These are phyloP conservation scores for Laodelphax striatellus DNA, from an alignment of 1,140 invertebrate species.

Conservation along the genomic window DNA sequence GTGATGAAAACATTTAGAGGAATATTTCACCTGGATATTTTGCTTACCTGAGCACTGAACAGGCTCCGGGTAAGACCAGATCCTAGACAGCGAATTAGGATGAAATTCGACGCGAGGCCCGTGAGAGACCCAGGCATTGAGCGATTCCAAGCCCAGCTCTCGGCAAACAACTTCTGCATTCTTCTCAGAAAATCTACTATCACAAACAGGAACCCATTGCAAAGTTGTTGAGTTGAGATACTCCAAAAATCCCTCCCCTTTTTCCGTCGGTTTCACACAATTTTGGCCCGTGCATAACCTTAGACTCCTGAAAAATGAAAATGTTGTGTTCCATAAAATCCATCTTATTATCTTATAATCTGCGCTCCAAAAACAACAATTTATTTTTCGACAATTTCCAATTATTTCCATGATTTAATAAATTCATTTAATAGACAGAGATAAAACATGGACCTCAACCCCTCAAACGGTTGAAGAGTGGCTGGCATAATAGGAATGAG, in stretches of 20 bases:
- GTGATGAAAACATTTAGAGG: too few relatives aligned
- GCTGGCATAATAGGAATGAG: too few relatives aligned
- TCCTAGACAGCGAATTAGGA: slow-evolving; percentile 63
- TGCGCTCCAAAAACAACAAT: too few relatives aligned
- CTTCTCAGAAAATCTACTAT: slow-evolving; percentile 83
- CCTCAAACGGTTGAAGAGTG: too few relatives aligned
- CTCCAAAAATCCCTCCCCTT: slow-evolving; percentile 78
- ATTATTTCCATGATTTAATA: too few relatives aligned
- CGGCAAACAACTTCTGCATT: slow-evolving; percentile 92
- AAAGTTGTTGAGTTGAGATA: slow-evolving; percentile 89
- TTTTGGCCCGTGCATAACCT: slow-evolving; percentile 61
- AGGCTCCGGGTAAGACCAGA: slow-evolving; percentile 93
- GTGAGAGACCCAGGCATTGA: slow-evolving; percentile 76
- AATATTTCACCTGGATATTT: too few relatives aligned
- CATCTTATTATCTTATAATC: too few relatives aligned
- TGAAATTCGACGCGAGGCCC: slow-evolving; percentile 73
- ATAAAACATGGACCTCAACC: too few relatives aligned
- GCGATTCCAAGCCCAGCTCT: slow-evolving; percentile 78
- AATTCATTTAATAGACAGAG: too few relatives aligned
- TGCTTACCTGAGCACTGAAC: slow-evolving; percentile 54
- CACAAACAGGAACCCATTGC: slow-evolving; percentile 96
- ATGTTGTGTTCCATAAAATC: too few relatives aligned
- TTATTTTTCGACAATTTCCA: too few relatives aligned
- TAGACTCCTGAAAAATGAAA: slow-evolving; percentile 38
- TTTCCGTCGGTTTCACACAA: slow-evolving; percentile 42